Evolutionary conservation across 2,113 vertebrate genomes (phyloP), one percentile per base, ranked within the genome.

Genomic region (Lepus timidus): DNA sequence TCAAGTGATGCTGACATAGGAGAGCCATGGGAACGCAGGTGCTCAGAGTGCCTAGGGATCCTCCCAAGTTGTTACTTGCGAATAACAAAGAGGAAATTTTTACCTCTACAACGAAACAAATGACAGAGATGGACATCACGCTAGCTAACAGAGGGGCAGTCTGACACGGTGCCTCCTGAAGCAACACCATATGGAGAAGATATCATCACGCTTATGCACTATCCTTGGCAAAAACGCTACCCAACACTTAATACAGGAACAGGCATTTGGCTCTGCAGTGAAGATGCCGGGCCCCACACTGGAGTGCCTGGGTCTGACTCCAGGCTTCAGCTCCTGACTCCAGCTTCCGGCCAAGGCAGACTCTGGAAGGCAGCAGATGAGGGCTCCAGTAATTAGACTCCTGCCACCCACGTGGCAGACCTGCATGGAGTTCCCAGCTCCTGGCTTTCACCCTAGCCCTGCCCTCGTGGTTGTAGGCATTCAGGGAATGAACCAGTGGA

Each of bases 31-130:
- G 74, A 93, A 23, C 92, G 67, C 2, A 79, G 31, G 65, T 89
- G 85, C 39, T 84, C n/a, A 85, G 12, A 44, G 5, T 80, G 85
- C 62, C 62, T 92, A 86, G 85, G 62, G 78, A 76, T 78, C 27
- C 31, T 22, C 39, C 67, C 14, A 85, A 91, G 78, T 19, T 58
- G 83, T 75, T 70, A 62, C 74, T 91, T 67, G 64, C 33, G 58
- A 55, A 58, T 51, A 87, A 75, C 5, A 76, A 65, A 73, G 65
- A 67, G 49, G 58, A n/a, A 83, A 93, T 75, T 71, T 33, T 80
- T 55, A 55, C 13, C n/a, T 92, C 75, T 68, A 83, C 27, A 55
- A 27, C 12, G 52, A 55, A 84, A 27, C 49, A 92, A 87, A 71
- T 83, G 75, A 76, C 0, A 65, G 25, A 81, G 67, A 17, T 65